Evolutionary conservation across 2,797 vertebrate species (phyloP), one percentile per base, ranked within the genome.

Genomic region (Lophotriccus pileatus): DNA sequence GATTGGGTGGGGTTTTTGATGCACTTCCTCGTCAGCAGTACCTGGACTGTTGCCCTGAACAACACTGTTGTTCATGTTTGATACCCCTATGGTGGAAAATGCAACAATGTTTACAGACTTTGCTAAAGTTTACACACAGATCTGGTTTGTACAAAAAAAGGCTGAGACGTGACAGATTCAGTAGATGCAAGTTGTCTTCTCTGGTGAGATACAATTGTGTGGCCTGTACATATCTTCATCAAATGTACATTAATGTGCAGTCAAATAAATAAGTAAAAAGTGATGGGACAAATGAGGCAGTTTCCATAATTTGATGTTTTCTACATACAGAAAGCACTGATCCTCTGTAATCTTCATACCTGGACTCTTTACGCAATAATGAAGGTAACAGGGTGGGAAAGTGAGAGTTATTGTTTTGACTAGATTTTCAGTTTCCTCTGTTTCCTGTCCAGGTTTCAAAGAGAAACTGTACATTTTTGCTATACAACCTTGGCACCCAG

Each of bases 21-120:
- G 14, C 12, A 23, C 12, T 59, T 60, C 25, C 59, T 67, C 24
- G 22, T 25, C 18, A 58, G 16, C 12, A 50, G 21, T 67, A 15
- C 23, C 19, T 59, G n/a, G 36, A 59, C 4, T 21, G 2, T 23
- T 68, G 41, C 8, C 16, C 11, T 17, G 14, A 91, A 60, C 41
- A 56, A 22, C 7, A 6, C 7, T n/a, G 4, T 2, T 53, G 23
- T 16, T 69, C 5, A 32, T 0, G 0, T 67, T 52, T 74, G 30
- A 12, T 50, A 72, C 47, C 18, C 15, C 21, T 69, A 3, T 24
- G 7, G 4, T 59, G 14, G 32, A 82, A 90, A 87, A 74, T 34
- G 2, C 17, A 84, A 43, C 52, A 49, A 11, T 0, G 4, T 69
- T 43, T 44, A 41, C 18, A 78, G 27, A n/a, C 24, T 74, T 74